Percentiles rank a stretch among this genome's conserved stretches.
phyloP scores from a whole-genome alignment of 2,888 invertebrate genomes.

The Lathronympha strigana region DNA sequence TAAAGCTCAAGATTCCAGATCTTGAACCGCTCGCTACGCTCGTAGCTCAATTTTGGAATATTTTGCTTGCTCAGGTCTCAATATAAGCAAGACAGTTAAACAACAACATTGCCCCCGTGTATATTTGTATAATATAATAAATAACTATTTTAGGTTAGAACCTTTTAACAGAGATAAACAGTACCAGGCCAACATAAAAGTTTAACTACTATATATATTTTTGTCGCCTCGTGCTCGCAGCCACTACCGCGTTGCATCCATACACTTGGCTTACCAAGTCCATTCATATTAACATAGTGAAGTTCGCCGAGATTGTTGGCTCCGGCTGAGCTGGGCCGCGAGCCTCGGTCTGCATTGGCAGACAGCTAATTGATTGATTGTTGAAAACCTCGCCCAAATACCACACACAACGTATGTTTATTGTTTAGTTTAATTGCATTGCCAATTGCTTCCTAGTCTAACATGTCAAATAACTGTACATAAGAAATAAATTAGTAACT shows the following conservation, averaged over 20 bases:
- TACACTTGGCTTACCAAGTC: slow-evolving; percentile 12
- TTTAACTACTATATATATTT: not conserved
- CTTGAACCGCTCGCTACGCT: too few species aligned
- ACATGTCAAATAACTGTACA: slow-evolving; percentile 4
- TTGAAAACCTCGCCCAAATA: slow-evolving; percentile 54
- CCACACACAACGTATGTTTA: slow-evolving; percentile 34
- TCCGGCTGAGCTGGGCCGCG: slow-evolving; percentile 25
- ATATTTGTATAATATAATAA: too few species aligned
- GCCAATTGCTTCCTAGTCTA: slow-evolving; percentile 42
- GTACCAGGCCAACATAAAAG: too few species aligned
- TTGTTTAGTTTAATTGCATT: slow-evolving; percentile 39
- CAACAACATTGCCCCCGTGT: too few species aligned
- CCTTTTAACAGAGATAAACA: too few species aligned
- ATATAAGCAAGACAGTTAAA: too few species aligned
- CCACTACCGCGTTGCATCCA: slow-evolving; percentile 6
- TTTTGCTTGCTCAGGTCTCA: too few species aligned
- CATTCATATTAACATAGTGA: slow-evolving; percentile 23
- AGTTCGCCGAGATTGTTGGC: slow-evolving; percentile 36
- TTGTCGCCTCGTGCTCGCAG: not conserved
- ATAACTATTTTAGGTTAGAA: too few species aligned
- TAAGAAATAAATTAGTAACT: not conserved
- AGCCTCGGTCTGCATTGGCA: slow-evolving; percentile 43
- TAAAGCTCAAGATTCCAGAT: too few species aligned
- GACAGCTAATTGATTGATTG: slow-evolving; percentile 48
- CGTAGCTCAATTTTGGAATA: too few species aligned